Conservation (phyloP, 2,888 invertebrate species). For the Stenchaetothrips biformis region DNA sequence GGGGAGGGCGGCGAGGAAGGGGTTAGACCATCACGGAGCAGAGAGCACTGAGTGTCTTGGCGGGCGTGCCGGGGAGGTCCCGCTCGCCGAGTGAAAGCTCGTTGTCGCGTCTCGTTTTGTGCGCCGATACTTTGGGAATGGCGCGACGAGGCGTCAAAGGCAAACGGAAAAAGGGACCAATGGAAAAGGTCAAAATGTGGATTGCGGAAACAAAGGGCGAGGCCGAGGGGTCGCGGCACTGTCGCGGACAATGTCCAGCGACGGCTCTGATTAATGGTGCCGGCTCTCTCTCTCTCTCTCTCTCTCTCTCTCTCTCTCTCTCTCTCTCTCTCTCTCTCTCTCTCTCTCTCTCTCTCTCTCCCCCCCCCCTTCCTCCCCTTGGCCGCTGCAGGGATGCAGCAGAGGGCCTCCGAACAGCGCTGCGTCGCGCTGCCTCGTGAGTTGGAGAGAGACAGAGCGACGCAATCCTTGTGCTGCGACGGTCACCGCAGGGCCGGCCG, state of each 20-base stretch:
- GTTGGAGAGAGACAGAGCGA: no score
- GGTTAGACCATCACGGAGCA: not conserved
- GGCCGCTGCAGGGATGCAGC: no score
- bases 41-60: no score
- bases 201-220: constrained; percentile 7
- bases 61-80: no score
- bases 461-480: no score
- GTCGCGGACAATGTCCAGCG: constrained; percentile 18
- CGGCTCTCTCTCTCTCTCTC: not conserved
- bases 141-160: constrained; percentile 2
- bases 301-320: not conserved
- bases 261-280: constrained; percentile 15
- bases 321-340: no score
- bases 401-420: no score
- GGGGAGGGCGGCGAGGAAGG: no score
- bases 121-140: not conserved
- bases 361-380: not conserved
- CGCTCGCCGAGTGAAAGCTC: no score
- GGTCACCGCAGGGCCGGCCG: no score
- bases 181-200: constrained; percentile 22
- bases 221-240: constrained; percentile 16
- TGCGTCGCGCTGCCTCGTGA: no score
- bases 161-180: not conserved
- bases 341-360: not conserved
- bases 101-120: no score